Evolutionary conservation across 2,888 invertebrate species (phyloP).

Genomic region (Coenonympha glycerion): DNA sequence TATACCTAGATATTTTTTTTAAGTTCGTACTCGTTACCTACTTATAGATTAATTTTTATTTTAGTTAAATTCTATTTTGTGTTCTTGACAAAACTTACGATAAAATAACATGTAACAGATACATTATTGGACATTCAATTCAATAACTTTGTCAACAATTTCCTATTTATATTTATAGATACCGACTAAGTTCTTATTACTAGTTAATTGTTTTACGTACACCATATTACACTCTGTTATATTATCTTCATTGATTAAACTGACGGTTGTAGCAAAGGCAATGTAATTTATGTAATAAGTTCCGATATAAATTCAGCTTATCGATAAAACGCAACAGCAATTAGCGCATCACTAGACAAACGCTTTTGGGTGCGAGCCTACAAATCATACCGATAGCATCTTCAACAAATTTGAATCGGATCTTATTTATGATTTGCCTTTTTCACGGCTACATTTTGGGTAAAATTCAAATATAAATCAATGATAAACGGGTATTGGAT

Average conservation of each 20-base stretch:
- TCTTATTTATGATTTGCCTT: conserved; percentile 77
- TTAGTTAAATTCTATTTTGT: no score
- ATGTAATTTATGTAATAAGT: conserved; percentile 25
- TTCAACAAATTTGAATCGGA: conserved; percentile 78
- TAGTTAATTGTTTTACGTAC: conserved; percentile 9
- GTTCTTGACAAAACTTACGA: no score
- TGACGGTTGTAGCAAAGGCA: no score
- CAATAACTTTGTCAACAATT: no score
- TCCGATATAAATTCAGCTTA: conserved; percentile 26
- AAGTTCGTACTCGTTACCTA: no score
- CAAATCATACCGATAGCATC: conserved; percentile 76
- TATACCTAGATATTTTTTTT: no score
- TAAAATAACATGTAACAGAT: no score
- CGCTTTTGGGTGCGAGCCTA: conserved; percentile 72
- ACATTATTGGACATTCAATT: no score
- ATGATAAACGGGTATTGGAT: conserved; percentile 67
- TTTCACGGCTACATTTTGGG: conserved; percentile 74
- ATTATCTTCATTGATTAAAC: not conserved
- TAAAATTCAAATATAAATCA: conserved; percentile 72
- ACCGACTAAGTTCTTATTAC: no score
- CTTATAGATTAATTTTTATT: no score
- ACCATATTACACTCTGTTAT: conserved; percentile 5
- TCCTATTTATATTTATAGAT: no score
- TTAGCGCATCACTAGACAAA: conserved; percentile 73
- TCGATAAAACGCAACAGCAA: conserved; percentile 53